These are phyloP conservation scores for Pterocles orientalis DNA, from an alignment of 2,113 vertebrate species.

Conservation along the genomic window DNA sequence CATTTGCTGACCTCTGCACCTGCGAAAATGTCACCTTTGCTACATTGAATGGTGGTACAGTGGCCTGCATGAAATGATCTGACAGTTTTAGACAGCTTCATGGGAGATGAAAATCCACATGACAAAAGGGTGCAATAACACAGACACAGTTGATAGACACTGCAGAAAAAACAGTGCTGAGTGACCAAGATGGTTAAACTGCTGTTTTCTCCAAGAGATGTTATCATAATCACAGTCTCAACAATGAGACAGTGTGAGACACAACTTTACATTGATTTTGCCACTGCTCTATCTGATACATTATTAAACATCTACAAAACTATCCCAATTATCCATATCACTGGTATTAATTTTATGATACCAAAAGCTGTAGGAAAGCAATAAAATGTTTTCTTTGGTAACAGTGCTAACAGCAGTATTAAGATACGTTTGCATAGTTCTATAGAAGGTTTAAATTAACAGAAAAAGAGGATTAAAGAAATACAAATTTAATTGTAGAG, in stretches of 20 bases:
- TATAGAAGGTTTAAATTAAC: not conserved
- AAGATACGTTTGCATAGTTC: not conserved
- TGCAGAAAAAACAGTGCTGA: not conserved
- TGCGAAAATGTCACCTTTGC: not conserved
- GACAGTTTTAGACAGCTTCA: not conserved
- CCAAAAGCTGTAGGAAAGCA: not conserved
- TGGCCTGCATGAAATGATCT: not conserved
- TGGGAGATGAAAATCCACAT: not conserved
- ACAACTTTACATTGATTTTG: not conserved
- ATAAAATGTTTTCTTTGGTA: not conserved
- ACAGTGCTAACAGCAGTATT: not conserved
- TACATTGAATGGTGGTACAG: not conserved
- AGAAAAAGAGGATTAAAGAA: not conserved
- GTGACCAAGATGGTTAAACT: not conserved
- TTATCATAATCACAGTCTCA: too few relatives aligned
- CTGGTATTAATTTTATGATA: not conserved
- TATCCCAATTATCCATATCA: not conserved
- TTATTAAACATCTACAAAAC: not conserved
- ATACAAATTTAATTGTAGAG: not conserved
- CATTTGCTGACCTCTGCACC: not conserved
- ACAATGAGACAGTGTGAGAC: accelerated
- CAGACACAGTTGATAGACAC: not conserved
- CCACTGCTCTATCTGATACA: not conserved
- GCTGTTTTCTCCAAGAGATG: not conserved
- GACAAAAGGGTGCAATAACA: not conserved